Percentiles rank a stretch among this genome's conserved stretches.
Evolutionary conservation across 2,797 vertebrate genomes (phyloP).

Genomic region (Anguilla megastoma): DNA sequence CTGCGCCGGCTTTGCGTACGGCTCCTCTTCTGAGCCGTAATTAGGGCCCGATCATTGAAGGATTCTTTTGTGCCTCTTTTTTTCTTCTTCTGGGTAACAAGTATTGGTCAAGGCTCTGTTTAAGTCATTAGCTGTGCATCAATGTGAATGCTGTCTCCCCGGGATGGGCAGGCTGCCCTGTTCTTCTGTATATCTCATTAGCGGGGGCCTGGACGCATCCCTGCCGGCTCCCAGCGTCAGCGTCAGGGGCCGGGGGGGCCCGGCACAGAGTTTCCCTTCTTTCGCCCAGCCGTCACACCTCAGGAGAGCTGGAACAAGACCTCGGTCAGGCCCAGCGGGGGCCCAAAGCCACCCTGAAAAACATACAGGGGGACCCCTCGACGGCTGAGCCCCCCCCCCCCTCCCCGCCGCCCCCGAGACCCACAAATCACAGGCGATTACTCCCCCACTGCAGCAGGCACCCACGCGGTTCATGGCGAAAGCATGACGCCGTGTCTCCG

Average conservation of each 20-base stretch:
- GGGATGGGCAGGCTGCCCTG: conserved; percentile 35
- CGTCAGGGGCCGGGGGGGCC: conserved; percentile 36
- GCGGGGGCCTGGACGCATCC: conserved; percentile 33
- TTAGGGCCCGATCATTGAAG: conserved; percentile 17
- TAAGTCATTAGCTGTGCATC: conserved; percentile 49
- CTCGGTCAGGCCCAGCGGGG: conserved; percentile 29
- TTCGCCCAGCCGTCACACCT: conserved; percentile 32
- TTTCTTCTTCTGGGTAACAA: conserved; percentile 25
- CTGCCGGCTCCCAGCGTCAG: conserved; percentile 18
- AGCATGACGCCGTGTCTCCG: neutral
- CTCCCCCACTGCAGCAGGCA: conserved; percentile 38
- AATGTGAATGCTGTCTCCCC: conserved; percentile 50
- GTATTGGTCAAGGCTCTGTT: conserved; percentile 38
- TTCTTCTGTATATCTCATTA: conserved; percentile 48
- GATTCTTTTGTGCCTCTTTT: conserved; percentile 17
- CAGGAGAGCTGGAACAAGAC: conserved; percentile 31
- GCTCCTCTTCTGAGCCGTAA: conserved; percentile 11
- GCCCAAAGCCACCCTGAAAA: conserved; percentile 12
- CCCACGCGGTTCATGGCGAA: conserved; percentile 36
- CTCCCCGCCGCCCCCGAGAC: neutral
- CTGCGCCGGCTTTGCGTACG: neutral
- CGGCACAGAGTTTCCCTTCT: conserved; percentile 27
- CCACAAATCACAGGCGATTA: conserved; percentile 43
- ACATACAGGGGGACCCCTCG: neutral
- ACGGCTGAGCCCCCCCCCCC: neutral